These are phyloP conservation scores for Eurytoma californica DNA, from an alignment of 2,888 invertebrate genomes.

Conservation along the genomic window DNA sequence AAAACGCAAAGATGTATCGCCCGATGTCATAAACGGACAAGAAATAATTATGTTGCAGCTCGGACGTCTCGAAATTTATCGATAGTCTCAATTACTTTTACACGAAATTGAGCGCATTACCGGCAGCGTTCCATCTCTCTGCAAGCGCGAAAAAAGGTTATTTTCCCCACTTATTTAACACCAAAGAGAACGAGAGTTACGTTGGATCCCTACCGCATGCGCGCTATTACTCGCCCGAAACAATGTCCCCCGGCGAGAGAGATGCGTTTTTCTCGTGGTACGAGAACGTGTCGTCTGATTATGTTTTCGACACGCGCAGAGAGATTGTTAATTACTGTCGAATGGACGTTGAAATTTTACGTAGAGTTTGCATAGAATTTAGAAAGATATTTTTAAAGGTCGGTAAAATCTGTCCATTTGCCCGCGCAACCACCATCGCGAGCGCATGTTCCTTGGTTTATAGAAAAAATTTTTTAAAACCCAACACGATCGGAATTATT, in stretches of 20 bases:
- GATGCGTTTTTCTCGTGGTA: not conserved
- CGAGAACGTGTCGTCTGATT: not conserved
- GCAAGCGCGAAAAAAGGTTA: not conserved
- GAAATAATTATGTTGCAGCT: too few species aligned
- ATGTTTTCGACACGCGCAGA: not conserved
- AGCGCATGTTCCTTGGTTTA: not conserved
- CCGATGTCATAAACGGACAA: too few species aligned
- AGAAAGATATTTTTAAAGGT: not conserved
- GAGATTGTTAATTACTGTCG: slow-evolving; percentile 1
- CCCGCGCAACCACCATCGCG: not conserved
- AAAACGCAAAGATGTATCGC: too few species aligned
- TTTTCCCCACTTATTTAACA: not conserved
- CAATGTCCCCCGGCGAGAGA: not conserved
- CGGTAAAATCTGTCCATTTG: not conserved
- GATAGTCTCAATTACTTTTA: too few species aligned
- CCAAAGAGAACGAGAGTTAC: not conserved
- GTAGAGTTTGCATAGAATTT: not conserved
- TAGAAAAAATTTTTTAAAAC: slow-evolving; percentile 13
- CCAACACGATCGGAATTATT: slow-evolving; percentile 2
- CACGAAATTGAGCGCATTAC: too few species aligned
- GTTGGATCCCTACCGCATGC: not conserved
- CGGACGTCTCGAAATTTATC: too few species aligned
- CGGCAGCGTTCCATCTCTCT: too few species aligned
- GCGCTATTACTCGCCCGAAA: not conserved
- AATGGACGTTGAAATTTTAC: slow-evolving; percentile 2